phyloP scores from a whole-genome alignment of 1,140 invertebrate genomes.

The Drosophila ercepeae region DNA sequence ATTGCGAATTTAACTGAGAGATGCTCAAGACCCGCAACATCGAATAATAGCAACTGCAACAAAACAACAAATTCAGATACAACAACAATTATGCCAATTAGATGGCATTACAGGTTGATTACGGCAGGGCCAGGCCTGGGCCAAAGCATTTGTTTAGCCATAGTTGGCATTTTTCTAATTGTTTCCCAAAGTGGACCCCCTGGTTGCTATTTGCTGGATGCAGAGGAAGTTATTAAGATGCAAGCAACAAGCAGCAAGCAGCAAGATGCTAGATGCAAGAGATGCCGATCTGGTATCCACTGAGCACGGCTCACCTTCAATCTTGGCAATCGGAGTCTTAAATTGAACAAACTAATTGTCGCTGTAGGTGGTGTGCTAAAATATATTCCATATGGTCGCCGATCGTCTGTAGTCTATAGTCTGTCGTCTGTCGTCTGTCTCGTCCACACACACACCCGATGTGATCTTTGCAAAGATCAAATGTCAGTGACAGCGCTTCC shows the following conservation, averaged over 20 bases:
- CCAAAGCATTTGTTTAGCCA: slow-evolving; percentile 40
- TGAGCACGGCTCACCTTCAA: slow-evolving; percentile 44
- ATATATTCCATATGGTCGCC: slow-evolving; percentile 58
- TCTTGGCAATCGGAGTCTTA: slow-evolving; percentile 22
- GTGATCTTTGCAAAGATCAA: slow-evolving; percentile 72
- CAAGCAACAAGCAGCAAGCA: too few species aligned
- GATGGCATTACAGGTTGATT: slow-evolving; percentile 79
- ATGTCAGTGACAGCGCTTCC: slow-evolving; percentile 53
- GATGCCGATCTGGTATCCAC: slow-evolving; percentile 9
- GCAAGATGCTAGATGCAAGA: slow-evolving; percentile 46
- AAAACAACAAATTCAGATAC: slow-evolving; percentile 16
- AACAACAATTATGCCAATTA: slow-evolving; percentile 77
- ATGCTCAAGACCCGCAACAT: slow-evolving; percentile 37
- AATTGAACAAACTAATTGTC: slow-evolving; percentile 45
- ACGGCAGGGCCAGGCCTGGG: slow-evolving; percentile 34
- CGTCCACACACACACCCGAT: slow-evolving; percentile 28
- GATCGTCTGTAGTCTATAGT: not conserved
- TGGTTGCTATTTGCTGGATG: slow-evolving; percentile 6
- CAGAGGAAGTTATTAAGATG: slow-evolving; percentile 71
- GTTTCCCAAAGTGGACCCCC: slow-evolving; percentile 21
- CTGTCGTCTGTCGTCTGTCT: too few species aligned
- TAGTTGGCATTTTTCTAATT: slow-evolving; percentile 68
- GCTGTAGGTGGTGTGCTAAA: slow-evolving; percentile 52
- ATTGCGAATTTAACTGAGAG: slow-evolving; percentile 55
- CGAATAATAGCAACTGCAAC: slow-evolving; percentile 39